Base-by-base conservation (phyloP, 2,888 invertebrate genomes). In the Acanthosoma haemorrhoidale region DNA sequence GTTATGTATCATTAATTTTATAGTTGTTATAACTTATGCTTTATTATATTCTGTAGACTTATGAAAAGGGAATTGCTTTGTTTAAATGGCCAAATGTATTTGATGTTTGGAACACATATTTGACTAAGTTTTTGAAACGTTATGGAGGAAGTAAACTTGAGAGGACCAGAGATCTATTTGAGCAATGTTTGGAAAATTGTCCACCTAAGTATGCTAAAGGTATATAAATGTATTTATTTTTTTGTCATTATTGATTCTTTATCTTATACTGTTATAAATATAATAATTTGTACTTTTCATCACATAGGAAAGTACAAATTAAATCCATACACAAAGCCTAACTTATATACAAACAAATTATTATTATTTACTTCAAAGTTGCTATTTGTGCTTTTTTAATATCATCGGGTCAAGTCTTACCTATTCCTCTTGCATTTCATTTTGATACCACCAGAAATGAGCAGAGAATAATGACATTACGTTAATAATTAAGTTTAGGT, bases 11-110 rank as follows among this genome's bases (percentile, higher is more conserved):
- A 11, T 43, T 43, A 16, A 6, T 11, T 43, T 43, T 11, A 43
- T 13, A 9, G 13, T 21, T 34, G 38, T 38, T 6, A 21, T 15
- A 16, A 34, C 9, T 38, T 31, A 69, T n/a, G n/a, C n/a, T 32
- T 25, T 69, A 43, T 11, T 60, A 11, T 58, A 5, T 58, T 43
- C 82, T 82, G 63, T 82, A 91, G 78, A 94, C 94, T 1, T 99
- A 98, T 81, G 98, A 99, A 81, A 98, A 97, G 81, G 99, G 97
- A 34, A 95, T 99, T 77, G 90, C 96, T 0, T 82, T 99, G 69
- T 99, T 99, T 81, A 96, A 92, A 79, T 99, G 99, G 99, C 99
- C 99, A 0, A 96, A 97, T 84, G 98, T 99, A 0, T 98, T 90
- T 80, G 99, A 99, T 78, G 94, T 99, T 76, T 99, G 99, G 99